Conservation (phyloP, 2,113 vertebrate genomes). For the Ceuthmochares aereus region DNA sequence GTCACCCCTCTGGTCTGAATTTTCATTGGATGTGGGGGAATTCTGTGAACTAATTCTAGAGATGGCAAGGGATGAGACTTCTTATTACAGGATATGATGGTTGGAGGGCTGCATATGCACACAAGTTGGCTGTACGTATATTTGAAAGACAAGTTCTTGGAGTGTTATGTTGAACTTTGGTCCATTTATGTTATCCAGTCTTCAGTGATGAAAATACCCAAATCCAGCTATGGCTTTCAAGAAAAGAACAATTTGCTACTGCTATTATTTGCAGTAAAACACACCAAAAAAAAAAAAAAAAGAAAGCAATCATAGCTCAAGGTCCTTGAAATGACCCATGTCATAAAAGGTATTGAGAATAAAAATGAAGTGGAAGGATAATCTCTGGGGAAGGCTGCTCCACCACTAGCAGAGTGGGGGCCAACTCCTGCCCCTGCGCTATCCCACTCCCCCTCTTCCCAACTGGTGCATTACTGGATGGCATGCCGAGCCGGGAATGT, state of each 20-base stretch:
- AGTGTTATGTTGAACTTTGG: background rate
- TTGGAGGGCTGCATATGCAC: background rate
- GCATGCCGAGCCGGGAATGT: rapidly evolving
- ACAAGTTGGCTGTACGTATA: background rate
- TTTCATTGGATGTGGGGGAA: background rate
- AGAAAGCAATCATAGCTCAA: background rate
- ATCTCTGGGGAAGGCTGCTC: background rate
- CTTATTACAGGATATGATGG: background rate
- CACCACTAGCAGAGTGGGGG: background rate
- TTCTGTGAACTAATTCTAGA: background rate
- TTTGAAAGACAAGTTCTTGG: background rate
- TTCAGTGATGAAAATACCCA: background rate
- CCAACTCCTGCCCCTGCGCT: background rate
- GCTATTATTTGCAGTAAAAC: background rate
- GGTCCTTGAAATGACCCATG: background rate
- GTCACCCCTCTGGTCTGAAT: background rate
- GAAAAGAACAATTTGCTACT: background rate
- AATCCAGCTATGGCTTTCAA: background rate
- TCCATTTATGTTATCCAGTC: background rate
- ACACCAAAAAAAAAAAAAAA: background rate
- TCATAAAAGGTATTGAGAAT: background rate
- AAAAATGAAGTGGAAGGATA: background rate
- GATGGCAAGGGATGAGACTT: background rate
- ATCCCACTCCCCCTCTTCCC: background rate
- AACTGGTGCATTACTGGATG: rapidly evolving